A percentile compares a stretch with the other conserved stretches of the same genome.
These are phyloP conservation scores for Oncorhynchus masou DNA, from an alignment of 2,113 vertebrate genomes.

Conservation along the genomic window DNA sequence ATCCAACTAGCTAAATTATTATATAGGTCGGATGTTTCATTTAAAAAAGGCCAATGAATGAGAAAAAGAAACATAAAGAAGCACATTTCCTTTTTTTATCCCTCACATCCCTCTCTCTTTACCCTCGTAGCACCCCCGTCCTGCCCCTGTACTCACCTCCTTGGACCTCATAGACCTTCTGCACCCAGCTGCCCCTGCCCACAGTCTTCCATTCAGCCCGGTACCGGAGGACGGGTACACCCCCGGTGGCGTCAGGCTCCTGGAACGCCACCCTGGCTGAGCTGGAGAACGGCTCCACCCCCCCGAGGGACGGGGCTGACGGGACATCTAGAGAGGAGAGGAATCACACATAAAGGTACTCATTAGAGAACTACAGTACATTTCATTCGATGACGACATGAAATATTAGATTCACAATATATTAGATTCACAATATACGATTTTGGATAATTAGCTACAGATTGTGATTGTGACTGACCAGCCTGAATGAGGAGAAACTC, in stretches of 20 bases:
- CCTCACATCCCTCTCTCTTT: not conserved
- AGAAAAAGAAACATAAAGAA: not conserved
- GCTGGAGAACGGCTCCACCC: slow-evolving; percentile 90
- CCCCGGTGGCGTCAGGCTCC: slow-evolving; percentile 89
- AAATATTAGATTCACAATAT: no score
- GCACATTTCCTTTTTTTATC: slow-evolving; percentile 1
- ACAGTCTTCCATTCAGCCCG: slow-evolving; percentile 82
- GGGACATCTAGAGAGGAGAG: slow-evolving; percentile 82
- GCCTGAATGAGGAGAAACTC: slow-evolving; percentile 98
- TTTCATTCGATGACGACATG: no score
- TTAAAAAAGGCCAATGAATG: not conserved
- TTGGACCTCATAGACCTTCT: slow-evolving; percentile 76
- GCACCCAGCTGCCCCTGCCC: slow-evolving; percentile 78
- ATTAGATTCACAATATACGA: no score
- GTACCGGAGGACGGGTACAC: slow-evolving; percentile 90
- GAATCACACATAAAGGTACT: not conserved
- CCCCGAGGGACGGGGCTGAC: slow-evolving; percentile 83
- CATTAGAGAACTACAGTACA: not conserved
- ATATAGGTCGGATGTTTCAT: not conserved
- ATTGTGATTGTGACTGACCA: slow-evolving; percentile 73
- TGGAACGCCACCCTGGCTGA: slow-evolving; percentile 88
- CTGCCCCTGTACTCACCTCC: slow-evolving; percentile 77
- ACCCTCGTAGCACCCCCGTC: not conserved
- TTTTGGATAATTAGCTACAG: not conserved
- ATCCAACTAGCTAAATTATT: not conserved